These are phyloP conservation scores for Amblyteles armatorius DNA, from an alignment of 2,888 invertebrate genomes.

Conservation along the genomic window DNA sequence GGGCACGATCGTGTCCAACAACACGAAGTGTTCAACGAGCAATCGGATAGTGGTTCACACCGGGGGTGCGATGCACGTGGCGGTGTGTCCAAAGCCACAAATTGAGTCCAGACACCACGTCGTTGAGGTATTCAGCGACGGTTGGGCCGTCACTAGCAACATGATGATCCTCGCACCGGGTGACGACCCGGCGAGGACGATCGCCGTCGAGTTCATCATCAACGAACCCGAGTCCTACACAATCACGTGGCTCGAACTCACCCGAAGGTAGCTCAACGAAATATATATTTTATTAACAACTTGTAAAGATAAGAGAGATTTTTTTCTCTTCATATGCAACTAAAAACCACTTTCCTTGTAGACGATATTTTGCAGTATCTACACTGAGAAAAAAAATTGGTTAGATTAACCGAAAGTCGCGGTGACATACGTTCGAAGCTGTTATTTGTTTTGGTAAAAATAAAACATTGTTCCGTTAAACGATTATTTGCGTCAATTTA, in stretches of 20 bases:
- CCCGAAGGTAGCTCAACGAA: slow-evolving; percentile 86
- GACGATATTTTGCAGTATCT: no score
- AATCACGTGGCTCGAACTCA: slow-evolving; percentile 94
- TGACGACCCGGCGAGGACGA: slow-evolving; percentile 88
- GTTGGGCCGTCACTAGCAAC: slow-evolving; percentile 87
- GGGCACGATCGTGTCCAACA: slow-evolving; percentile 82
- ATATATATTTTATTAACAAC: not conserved
- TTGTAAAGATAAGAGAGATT: not conserved
- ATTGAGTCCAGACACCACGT: slow-evolving; percentile 87
- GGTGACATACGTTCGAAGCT: no score
- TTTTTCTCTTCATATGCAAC: not conserved
- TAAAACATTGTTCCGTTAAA: no score
- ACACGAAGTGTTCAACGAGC: slow-evolving; percentile 89
- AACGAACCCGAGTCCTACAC: slow-evolving; percentile 91
- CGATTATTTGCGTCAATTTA: no score
- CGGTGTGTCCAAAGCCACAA: slow-evolving; percentile 87
- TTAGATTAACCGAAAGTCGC: no score
- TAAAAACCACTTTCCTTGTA: not conserved
- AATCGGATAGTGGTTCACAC: slow-evolving; percentile 93
- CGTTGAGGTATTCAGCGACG: slow-evolving; percentile 94
- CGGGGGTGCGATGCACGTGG: slow-evolving; percentile 87
- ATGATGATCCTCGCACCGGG: slow-evolving; percentile 85
- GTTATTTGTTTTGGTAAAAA: no score
- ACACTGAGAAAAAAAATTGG: no score
- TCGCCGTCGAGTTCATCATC: slow-evolving; percentile 93